phyloP scores from a whole-genome alignment of 1,140 invertebrate species.

The Pantala flavescens region DNA sequence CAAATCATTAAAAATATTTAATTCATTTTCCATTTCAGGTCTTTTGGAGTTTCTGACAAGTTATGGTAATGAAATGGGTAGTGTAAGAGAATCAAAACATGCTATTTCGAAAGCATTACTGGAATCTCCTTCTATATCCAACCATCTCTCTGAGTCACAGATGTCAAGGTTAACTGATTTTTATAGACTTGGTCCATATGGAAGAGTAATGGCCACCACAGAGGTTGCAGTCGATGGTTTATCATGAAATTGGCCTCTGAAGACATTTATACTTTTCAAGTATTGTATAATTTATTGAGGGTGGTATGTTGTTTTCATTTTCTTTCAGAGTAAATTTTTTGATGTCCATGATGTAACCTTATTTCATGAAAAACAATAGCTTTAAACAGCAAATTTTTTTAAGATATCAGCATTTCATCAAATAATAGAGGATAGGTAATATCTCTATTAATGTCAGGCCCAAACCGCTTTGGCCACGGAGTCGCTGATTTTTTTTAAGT shows the following conservation, averaged over 20 bases:
- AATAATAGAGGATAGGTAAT: no score
- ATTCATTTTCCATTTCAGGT: slow-evolving; percentile 36
- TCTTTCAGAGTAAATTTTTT: no score
- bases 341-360: no score
- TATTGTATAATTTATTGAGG: no score
- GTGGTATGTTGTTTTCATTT: no score
- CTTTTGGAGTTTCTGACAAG: slow-evolving; percentile 66
- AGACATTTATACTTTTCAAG: slow-evolving; percentile 24
- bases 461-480: no score
- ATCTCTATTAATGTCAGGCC: no score
- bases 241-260: slow-evolving; percentile 32
- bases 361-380: no score
- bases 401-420: no score
- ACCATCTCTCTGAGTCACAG: slow-evolving; percentile 51
- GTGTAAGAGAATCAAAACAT: slow-evolving; percentile 51
- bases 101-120: slow-evolving; percentile 53
- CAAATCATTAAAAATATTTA: no score
- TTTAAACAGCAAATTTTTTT: no score
- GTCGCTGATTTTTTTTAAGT: no score
- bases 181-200: slow-evolving; percentile 60
- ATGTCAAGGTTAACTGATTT: slow-evolving; percentile 50
- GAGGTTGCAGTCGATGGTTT: slow-evolving; percentile 58
- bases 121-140: slow-evolving; percentile 39
- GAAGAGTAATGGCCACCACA: slow-evolving; percentile 44
- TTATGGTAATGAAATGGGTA: slow-evolving; percentile 42